These are phyloP conservation scores for Acanthochromis polyacanthus DNA, from an alignment of 2,113 vertebrate genomes.

Conservation along the genomic window DNA sequence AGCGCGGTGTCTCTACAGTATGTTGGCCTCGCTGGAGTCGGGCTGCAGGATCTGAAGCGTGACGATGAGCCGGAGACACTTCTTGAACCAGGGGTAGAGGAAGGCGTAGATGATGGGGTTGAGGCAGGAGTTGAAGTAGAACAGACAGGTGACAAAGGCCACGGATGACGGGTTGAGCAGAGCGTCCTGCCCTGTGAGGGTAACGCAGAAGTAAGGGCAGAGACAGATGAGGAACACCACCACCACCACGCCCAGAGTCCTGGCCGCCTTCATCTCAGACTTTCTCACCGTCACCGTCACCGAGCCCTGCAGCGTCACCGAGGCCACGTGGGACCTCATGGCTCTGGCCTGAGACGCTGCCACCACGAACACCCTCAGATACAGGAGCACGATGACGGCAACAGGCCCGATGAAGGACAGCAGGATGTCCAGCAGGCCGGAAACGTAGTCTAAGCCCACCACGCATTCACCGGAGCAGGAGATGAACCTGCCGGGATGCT, in stretches of 20 bases:
- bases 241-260: conserved; percentile 40
- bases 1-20: too few relatives aligned
- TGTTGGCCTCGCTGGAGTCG: too few relatives aligned
- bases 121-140: not conserved
- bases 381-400: conserved; percentile 29
- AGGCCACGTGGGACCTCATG: conserved; percentile 5
- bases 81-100: too few relatives aligned
- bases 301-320: not conserved
- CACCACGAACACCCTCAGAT: conserved; percentile 49
- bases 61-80: too few relatives aligned
- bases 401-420: not conserved
- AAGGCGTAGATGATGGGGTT: too few relatives aligned
- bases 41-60: too few relatives aligned
- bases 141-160: not conserved
- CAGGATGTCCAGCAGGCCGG: not conserved
- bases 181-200: not conserved
- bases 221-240: conserved; percentile 34
- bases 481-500: conserved; percentile 10
- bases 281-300: not conserved
- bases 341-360: conserved; percentile 50
- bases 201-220: conserved; percentile 31
- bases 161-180: not conserved
- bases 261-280: conserved; percentile 53
- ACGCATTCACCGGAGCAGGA: conserved; percentile 46
- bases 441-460: not conserved